These are phyloP conservation scores for Holacanthus passer DNA, from an alignment of 2,113 vertebrate genomes.

Conservation along the genomic window DNA sequence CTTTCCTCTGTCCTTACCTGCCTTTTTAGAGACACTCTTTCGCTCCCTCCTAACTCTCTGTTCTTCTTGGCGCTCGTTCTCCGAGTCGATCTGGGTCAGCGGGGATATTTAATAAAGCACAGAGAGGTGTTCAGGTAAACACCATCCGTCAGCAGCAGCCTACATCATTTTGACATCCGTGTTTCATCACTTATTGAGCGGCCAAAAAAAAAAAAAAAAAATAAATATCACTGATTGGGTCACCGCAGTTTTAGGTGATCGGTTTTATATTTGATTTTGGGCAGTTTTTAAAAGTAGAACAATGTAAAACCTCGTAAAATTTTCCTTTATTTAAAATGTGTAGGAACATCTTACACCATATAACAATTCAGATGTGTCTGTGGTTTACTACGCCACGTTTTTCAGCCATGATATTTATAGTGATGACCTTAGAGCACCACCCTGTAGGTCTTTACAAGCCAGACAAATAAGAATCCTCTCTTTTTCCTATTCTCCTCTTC, in stretches of 20 bases:
- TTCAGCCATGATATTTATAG: slow-evolving; percentile 11
- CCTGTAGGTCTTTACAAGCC: not conserved
- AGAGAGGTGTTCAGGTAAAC: slow-evolving; percentile 42
- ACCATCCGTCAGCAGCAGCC: slow-evolving; percentile 35
- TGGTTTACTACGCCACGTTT: slow-evolving; percentile 9
- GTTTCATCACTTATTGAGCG: slow-evolving; percentile 45
- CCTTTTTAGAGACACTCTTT: not conserved
- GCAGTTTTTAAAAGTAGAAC: not conserved
- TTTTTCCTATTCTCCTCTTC: not conserved
- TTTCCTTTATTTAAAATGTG: not conserved
- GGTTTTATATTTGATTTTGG: not conserved
- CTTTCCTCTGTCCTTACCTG: not conserved
- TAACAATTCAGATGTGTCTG: slow-evolving; percentile 21
- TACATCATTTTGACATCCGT: slow-evolving; percentile 18
- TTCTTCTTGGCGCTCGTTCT: not conserved
- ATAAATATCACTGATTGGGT: not conserved
- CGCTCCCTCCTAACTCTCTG: not conserved
- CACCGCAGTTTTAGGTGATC: not conserved
- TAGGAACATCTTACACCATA: slow-evolving; percentile 9
- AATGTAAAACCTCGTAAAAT: not conserved
- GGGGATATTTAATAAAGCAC: slow-evolving; percentile 18
- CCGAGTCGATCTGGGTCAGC: slow-evolving; percentile 15
- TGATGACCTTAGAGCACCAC: slow-evolving; percentile 9
- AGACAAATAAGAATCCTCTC: not conserved
- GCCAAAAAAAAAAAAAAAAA: slow-evolving; percentile 11